These are phyloP conservation scores for Bradypodion pumilum DNA, from an alignment of 2,797 vertebrate species.

Conservation along the genomic window DNA sequence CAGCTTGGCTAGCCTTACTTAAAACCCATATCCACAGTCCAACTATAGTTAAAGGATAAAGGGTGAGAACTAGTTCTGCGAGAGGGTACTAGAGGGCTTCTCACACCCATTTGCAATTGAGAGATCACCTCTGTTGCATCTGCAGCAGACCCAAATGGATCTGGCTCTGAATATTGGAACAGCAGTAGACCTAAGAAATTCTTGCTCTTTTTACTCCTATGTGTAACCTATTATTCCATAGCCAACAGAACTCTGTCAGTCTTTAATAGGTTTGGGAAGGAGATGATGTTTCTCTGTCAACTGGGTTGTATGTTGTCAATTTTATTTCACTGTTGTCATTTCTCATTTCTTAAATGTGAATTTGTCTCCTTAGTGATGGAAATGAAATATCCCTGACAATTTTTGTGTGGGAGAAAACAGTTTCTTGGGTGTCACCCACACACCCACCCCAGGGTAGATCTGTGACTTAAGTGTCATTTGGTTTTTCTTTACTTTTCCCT, in stretches of 20 bases:
- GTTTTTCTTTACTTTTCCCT: not conserved
- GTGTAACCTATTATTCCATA: not conserved
- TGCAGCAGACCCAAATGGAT: not conserved
- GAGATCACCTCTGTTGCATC: not conserved
- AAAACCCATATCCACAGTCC: not conserved
- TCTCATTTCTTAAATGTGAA: not conserved
- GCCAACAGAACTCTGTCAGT: not conserved
- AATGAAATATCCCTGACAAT: not conserved
- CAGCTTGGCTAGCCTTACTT: not conserved
- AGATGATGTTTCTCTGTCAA: not conserved
- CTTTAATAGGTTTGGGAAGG: not conserved
- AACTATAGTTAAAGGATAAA: not conserved
- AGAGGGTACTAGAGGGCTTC: not conserved
- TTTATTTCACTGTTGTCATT: not conserved
- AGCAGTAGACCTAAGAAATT: not conserved
- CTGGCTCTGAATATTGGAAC: slow-evolving; percentile 18
- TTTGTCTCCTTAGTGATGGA: not conserved
- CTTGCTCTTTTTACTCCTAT: slow-evolving; percentile 20
- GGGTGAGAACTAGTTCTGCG: not conserved
- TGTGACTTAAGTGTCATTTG: not conserved
- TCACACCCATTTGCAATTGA: not conserved
- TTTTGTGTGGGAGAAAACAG: not conserved
- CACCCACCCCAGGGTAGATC: not conserved
- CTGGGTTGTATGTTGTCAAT: not conserved
- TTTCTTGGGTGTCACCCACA: too few relatives aligned